These are phyloP conservation scores for Xylocopa sonorina DNA, from an alignment of 1,140 invertebrate species.

Conservation along the genomic window DNA sequence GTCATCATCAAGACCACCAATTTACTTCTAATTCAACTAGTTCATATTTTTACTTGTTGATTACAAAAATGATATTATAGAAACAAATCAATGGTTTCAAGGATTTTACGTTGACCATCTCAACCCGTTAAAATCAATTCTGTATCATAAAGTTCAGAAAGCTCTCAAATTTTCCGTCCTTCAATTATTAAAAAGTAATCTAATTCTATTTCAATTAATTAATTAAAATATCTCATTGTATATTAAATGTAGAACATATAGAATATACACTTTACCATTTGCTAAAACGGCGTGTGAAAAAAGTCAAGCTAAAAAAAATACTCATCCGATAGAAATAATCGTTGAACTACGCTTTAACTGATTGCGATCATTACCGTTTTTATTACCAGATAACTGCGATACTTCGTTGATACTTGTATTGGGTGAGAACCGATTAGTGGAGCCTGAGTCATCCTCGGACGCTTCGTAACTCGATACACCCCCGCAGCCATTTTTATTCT, in stretches of 20 bases:
- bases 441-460: constrained; percentile 72
- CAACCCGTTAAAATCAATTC: neutral
- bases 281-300: neutral
- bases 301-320: too few species aligned
- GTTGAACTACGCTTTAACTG: neutral
- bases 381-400: constrained; percentile 33
- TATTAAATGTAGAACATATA: neutral
- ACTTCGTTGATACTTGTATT: constrained; percentile 28
- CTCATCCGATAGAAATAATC: neutral
- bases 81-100: too few species aligned
- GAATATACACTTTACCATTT: neutral
- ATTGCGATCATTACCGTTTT: constrained; percentile 55
- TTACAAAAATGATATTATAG: too few species aligned
- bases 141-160: neutral
- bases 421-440: constrained; percentile 54
- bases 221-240: neutral
- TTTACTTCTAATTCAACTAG: too few species aligned
- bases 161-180: constrained; percentile 24
- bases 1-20: too few species aligned
- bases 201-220: neutral
- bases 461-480: constrained; percentile 67
- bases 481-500: constrained; percentile 30
- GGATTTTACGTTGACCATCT: too few species aligned
- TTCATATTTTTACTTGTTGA: too few species aligned
- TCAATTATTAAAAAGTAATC: constrained; percentile 26